These are phyloP conservation scores for Grammomys dolichurus DNA, from an alignment of 2,113 vertebrate species.

Conservation along the genomic window DNA sequence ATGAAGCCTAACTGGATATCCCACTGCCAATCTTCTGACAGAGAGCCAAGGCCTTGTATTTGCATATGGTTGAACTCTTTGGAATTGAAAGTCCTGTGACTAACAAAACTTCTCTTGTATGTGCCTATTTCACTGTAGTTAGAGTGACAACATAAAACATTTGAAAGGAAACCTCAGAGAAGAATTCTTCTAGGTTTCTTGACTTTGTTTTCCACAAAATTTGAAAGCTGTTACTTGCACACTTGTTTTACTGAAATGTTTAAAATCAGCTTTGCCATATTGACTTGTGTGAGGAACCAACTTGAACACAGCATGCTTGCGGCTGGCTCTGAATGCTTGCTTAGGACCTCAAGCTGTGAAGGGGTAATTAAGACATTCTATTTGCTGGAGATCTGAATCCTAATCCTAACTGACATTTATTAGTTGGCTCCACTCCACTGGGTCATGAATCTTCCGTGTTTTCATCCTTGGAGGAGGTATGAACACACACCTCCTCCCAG, in stretches of 20 bases:
- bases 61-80: neutral
- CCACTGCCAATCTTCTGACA: neutral
- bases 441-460: neutral
- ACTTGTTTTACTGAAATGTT: neutral
- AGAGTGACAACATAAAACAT: neutral
- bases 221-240: neutral
- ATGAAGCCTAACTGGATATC: neutral
- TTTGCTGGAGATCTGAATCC: neutral
- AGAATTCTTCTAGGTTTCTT: neutral
- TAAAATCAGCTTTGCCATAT: neutral
- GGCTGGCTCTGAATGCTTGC: neutral
- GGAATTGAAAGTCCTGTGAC: neutral
- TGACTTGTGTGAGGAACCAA: neutral
- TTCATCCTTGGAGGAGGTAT: neutral
- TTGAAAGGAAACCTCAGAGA: neutral
- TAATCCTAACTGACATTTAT: constrained; percentile 28
- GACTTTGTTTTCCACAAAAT: neutral
- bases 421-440: neutral
- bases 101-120: neutral
- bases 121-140: neutral
- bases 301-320: neutral
- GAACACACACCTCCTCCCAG: neutral
- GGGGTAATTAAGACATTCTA: neutral
- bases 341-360: neutral
- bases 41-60: neutral